Percentiles rank a stretch among this genome's conserved stretches.
phyloP scores from a whole-genome alignment of 2,113 vertebrate species.

The Haemorhous mexicanus region DNA sequence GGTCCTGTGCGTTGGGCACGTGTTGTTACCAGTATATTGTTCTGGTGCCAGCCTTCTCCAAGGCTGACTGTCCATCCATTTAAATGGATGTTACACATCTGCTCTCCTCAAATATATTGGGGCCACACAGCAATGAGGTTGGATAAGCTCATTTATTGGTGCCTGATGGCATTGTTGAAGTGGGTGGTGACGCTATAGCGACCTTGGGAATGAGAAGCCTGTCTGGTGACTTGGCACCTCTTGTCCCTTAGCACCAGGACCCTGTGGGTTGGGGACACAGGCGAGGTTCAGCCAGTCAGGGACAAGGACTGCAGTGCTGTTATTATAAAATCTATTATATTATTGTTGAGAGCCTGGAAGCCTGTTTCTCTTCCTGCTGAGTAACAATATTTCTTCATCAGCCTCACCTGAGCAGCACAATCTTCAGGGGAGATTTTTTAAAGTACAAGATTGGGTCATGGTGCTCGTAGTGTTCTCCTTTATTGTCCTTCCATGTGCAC shows the following conservation, averaged over 20 bases:
- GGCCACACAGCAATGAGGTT: background rate
- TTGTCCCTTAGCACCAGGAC: background rate
- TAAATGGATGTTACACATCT: fast-evolving
- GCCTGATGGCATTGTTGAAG: fast-evolving
- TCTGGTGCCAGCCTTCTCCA: background rate
- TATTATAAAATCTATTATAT: background rate
- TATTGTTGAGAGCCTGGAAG: background rate
- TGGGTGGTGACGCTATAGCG: fast-evolving
- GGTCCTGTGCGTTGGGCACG: fast-evolving
- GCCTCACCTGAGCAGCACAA: background rate
- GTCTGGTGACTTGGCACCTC: background rate
- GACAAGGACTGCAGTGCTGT: background rate
- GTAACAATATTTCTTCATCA: background rate
- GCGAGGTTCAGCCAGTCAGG: fast-evolving
- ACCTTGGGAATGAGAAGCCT: background rate
- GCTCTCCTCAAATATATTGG: background rate
- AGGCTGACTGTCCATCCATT: background rate
- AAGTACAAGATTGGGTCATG: fast-evolving
- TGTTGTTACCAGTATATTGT: fast-evolving
- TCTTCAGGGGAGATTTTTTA: background rate
- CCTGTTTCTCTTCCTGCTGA: background rate
- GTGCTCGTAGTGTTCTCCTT: background rate
- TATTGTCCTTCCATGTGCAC: background rate
- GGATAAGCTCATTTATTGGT: background rate
- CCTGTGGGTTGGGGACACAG: fast-evolving